phyloP scores from a whole-genome alignment of 2,797 vertebrate genomes.

The Sarcoramphus papa region DNA sequence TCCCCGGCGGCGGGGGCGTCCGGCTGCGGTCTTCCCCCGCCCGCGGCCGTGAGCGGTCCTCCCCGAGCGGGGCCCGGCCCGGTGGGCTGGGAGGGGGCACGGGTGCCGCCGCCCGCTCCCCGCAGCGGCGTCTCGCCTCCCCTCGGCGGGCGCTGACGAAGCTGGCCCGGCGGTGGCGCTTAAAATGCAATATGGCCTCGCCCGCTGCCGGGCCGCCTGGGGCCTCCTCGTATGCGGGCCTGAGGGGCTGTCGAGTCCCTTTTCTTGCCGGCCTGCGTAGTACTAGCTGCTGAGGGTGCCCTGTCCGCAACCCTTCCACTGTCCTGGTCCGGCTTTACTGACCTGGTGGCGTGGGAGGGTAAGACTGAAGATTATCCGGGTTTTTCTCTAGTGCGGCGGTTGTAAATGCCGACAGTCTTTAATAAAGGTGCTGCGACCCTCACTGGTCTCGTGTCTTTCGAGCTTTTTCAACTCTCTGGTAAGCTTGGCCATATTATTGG shows the following conservation, averaged over 20 bases:
- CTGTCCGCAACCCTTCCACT: accelerated
- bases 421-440: background rate
- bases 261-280: background rate
- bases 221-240: background rate
- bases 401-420: accelerated
- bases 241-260: background rate
- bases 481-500: accelerated
- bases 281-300: background rate
- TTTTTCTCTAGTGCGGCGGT: accelerated
- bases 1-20: background rate
- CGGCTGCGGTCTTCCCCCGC: background rate
- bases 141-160: background rate
- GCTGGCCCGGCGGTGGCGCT: background rate
- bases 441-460: background rate
- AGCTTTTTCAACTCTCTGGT: background rate
- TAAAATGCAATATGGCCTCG: background rate
- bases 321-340: background rate
- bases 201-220: background rate
- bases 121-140: background rate
- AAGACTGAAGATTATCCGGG: background rate
- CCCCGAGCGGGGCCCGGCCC: background rate
- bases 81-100: background rate
- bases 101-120: background rate
- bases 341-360: background rate
- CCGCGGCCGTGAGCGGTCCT: background rate